These are phyloP conservation scores for Strigamia maritima DNA, from an alignment of 2,888 invertebrate species.

Conservation along the genomic window DNA sequence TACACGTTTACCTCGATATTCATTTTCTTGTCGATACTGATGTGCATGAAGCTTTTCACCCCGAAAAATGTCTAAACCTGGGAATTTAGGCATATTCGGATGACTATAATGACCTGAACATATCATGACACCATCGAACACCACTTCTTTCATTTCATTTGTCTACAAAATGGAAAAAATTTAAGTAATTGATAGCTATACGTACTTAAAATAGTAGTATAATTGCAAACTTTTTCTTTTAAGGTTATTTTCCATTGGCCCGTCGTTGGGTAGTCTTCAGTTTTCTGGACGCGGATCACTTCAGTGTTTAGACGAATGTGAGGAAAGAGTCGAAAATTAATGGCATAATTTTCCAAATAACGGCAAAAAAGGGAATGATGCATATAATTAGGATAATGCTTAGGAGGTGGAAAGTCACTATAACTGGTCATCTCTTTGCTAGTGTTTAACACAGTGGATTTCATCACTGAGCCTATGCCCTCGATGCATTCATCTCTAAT, in stretches of 20 bases:
- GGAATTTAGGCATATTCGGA: conserved; percentile 52
- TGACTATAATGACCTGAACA: conserved; percentile 56
- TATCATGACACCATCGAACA: conserved; percentile 54
- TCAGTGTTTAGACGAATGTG: conserved; percentile 46
- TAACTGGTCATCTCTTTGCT: conserved; percentile 51
- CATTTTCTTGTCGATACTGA: conserved; percentile 47
- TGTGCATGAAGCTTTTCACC: conserved; percentile 48
- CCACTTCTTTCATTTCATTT: conserved; percentile 33
- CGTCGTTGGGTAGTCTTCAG: not conserved
- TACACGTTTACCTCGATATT: conserved; percentile 52
- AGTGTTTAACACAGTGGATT: conserved; percentile 14
- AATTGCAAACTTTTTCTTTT: not conserved
- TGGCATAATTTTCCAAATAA: conserved; percentile 50
- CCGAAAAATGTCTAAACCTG: conserved; percentile 48
- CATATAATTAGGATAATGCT: conserved; percentile 53
- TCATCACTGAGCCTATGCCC: conserved; percentile 29
- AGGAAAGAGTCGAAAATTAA: conserved; percentile 47
- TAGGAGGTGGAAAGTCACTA: conserved; percentile 52
- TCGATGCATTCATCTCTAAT: conserved; percentile 39
- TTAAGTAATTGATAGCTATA: not conserved
- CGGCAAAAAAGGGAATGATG: conserved; percentile 50
- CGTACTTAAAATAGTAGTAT: not conserved
- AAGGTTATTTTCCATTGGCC: not conserved
- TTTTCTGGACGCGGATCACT: conserved; percentile 7
- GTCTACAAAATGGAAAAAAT: not conserved